Percentiles rank a stretch among this genome's conserved stretches.
These are phyloP conservation scores for Drosophila subquinaria DNA, from an alignment of 2,888 invertebrate genomes.

Conservation along the genomic window DNA sequence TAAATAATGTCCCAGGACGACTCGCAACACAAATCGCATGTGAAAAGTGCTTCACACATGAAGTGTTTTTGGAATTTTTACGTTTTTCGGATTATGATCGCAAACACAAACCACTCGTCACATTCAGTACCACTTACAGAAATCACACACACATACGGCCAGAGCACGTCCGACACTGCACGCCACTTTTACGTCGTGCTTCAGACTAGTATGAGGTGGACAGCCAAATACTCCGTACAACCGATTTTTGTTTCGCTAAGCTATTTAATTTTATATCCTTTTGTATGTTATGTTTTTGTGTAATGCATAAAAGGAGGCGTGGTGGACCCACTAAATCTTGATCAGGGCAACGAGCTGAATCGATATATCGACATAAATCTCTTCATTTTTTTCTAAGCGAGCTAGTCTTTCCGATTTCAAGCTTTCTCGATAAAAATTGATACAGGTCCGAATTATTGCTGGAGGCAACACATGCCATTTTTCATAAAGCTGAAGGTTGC, in stretches of 20 bases:
- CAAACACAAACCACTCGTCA: conserved; percentile 55
- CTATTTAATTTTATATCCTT: too few species aligned
- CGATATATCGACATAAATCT: too few species aligned
- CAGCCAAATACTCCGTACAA: not conserved
- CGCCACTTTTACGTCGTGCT: not conserved
- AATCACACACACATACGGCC: conserved; percentile 8
- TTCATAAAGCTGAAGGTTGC: not conserved
- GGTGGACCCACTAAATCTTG: too few species aligned
- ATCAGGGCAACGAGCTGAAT: too few species aligned
- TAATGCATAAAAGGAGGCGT: too few species aligned
- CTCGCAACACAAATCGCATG: conserved; percentile 84
- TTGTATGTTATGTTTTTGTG: too few species aligned
- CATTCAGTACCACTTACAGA: conserved; percentile 26
- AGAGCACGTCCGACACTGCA: not conserved
- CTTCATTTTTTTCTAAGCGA: too few species aligned
- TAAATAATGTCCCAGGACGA: conserved; percentile 83
- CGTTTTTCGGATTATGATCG: conserved; percentile 69
- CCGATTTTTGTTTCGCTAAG: not conserved
- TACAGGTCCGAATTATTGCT: too few species aligned
- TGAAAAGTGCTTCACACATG: conserved; percentile 82
- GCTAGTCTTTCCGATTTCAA: too few species aligned
- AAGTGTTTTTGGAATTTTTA: conserved; percentile 68
- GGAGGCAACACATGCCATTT: too few species aligned
- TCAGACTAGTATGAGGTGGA: not conserved
- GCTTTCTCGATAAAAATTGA: too few species aligned